Evolutionary conservation across 2,888 invertebrate genomes (phyloP).

Genomic region (Papilio protenor): DNA sequence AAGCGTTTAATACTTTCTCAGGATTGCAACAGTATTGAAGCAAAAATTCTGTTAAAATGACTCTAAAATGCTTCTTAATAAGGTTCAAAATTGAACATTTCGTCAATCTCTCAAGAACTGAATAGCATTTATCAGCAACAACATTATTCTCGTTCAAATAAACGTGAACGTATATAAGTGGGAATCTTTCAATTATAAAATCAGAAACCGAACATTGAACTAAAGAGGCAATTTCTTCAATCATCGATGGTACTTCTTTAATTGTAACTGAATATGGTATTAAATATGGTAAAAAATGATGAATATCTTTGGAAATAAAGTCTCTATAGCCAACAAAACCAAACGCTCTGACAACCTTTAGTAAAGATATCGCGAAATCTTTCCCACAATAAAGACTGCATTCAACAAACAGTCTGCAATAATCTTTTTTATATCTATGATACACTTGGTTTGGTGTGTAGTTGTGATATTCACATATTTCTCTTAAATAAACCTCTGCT

Average conservation of each 20-base stretch:
- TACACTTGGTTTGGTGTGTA: constrained; percentile 85
- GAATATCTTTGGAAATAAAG: constrained; percentile 88
- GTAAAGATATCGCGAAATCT: constrained; percentile 83
- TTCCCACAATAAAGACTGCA: constrained; percentile 84
- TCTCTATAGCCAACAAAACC: constrained; percentile 88
- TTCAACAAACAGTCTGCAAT: constrained; percentile 85
- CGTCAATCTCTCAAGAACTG: constrained; percentile 86
- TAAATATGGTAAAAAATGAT: constrained; percentile 87
- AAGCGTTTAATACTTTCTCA: constrained; percentile 84
- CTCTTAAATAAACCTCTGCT: constrained; percentile 83
- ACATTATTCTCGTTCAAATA: constrained; percentile 86
- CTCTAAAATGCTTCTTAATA: constrained; percentile 86
- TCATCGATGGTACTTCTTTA: constrained; percentile 84
- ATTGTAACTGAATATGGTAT: constrained; percentile 84
- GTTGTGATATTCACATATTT: constrained; percentile 82
- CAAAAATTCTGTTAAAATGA: constrained; percentile 87
- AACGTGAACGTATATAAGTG: constrained; percentile 88
- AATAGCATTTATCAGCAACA: constrained; percentile 85
- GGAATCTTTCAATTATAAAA: constrained; percentile 86
- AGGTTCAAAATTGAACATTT: constrained; percentile 82
- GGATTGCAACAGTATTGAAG: constrained; percentile 86
- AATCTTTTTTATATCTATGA: constrained; percentile 85
- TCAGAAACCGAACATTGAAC: constrained; percentile 84
- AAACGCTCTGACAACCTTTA: constrained; percentile 87
- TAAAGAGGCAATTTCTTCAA: constrained; percentile 86